Evolutionary conservation across 2,888 invertebrate genomes (phyloP).

Genomic region (Atethmia centrago): DNA sequence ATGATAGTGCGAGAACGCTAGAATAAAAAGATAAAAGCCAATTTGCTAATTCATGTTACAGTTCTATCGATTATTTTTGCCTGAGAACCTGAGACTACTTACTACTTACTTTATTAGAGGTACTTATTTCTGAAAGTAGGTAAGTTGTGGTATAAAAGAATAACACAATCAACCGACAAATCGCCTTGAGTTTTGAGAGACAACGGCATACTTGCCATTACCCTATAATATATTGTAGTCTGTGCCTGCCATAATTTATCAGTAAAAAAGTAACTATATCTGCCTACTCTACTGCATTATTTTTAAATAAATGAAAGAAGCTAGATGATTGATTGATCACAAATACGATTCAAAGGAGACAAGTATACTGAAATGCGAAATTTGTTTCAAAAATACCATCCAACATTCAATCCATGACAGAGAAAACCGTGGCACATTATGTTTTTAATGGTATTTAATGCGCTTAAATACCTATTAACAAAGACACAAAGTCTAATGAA

Average conservation of each 20-base stretch:
- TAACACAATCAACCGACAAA: background rate
- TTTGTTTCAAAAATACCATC: background rate
- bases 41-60: background rate
- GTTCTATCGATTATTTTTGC: background rate
- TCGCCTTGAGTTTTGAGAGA: background rate
- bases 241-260: background rate
- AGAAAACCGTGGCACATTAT: background rate
- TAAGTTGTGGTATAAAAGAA: background rate
- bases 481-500: constrained; percentile 19
- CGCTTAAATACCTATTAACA: background rate
- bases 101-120: background rate
- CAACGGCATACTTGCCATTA: too few species aligned
- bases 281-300: background rate
- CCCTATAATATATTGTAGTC: too few species aligned
- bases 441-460: background rate
- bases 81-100: background rate
- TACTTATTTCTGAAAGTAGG: background rate
- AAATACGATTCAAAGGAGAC: background rate
- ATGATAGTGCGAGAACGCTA: background rate
- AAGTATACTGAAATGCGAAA: background rate
- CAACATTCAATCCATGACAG: background rate
- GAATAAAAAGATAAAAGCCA: too few species aligned
- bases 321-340: too few species aligned
- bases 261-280: background rate
- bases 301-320: background rate